Conservation (phyloP, 2,113 vertebrate genomes). For the Myocastor coypus region DNA sequence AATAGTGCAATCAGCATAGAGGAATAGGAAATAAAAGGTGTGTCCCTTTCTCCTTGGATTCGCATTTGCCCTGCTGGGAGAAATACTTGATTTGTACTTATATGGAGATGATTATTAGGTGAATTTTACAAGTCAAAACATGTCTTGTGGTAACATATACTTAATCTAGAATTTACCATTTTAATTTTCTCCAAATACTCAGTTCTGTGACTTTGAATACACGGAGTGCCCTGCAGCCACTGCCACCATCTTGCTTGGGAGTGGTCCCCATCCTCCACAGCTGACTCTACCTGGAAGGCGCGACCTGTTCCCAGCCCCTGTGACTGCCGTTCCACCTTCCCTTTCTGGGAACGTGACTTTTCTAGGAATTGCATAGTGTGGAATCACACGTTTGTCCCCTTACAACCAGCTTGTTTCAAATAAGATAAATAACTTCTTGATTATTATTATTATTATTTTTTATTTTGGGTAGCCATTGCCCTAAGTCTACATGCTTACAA, state of each 20-base stretch:
- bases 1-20: slow-evolving; percentile 56
- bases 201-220: background rate
- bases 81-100: background rate
- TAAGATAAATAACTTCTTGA: background rate
- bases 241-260: no score
- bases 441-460: background rate
- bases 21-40: slow-evolving; percentile 51
- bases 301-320: no score
- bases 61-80: background rate
- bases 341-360: background rate
- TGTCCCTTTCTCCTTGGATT: background rate
- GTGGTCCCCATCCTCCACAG: background rate
- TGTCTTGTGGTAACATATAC: background rate
- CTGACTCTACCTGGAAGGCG: background rate
- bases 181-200: background rate
- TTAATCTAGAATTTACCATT: background rate
- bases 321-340: background rate
- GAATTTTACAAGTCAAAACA: background rate
- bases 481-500: background rate
- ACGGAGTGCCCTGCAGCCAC: background rate
- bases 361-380: background rate
- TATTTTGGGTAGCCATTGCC: background rate
- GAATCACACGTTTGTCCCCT: background rate
- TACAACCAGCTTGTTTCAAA: background rate
- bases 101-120: background rate